Base-by-base conservation (phyloP, 2,113 vertebrate genomes). In the Desmodus rotundus region DNA sequence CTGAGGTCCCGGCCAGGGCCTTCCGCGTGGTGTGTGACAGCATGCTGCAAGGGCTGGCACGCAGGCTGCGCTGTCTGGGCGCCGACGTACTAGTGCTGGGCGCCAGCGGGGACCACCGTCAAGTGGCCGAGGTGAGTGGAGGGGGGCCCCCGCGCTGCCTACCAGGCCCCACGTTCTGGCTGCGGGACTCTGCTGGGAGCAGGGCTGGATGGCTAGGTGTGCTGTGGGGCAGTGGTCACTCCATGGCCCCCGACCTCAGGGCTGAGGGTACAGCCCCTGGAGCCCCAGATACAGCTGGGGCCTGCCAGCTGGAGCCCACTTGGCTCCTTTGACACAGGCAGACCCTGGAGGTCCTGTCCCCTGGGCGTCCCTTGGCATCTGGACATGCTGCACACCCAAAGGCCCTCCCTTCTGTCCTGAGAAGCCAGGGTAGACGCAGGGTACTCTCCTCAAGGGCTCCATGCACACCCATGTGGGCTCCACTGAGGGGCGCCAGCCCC, bases 31-130 rank as follows among this genome's bases (percentile, higher is more conserved):
- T 99, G 77, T 99, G 99, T 36, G 99, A 99, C 96, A 99, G 98
- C 98, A 99, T 99, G 99, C 98, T 99, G 22, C 99, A 99, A 91
- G 99, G 99, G 43, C 98, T 99, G 0, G 99, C 99, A 0, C 98
- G 99, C 68, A 99, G 99, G 88, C 99, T 99, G 85, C 99, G 99
- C 96, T 99, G 99, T 93, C 98, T 99, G 5, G 99, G 99, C 0
- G 98, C 99, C 0, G 99, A 99, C 0, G 99, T 99, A 33, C 81
- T 90, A 3, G 98, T 99, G 92, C 96, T 99, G 98, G 98, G 99
- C 78, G 98, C 98, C 5, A 95, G 93, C 0, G 98, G 99, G 11
- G 99, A 99, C 93, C 99, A 99, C 92, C 98, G 98, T 96, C 97
- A 97, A 80, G 99, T 99, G 3, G 99, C 99, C 3, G 98, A 99